Conservation (phyloP, 1,140 invertebrate genomes). For the Drosophila oshimai region DNA sequence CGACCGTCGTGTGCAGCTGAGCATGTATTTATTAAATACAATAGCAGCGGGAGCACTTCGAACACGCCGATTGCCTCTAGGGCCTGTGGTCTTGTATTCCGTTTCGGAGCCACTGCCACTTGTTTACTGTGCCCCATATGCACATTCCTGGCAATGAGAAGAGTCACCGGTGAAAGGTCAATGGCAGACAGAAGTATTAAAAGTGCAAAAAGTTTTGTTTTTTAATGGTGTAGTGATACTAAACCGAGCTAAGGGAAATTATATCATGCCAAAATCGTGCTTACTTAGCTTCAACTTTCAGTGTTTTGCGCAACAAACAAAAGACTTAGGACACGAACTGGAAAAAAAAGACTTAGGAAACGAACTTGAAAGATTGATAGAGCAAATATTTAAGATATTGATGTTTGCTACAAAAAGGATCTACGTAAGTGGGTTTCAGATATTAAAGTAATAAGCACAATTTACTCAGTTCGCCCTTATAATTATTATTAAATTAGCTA, state of each 20-base stretch:
- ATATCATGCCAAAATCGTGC: neutral
- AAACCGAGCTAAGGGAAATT: neutral
- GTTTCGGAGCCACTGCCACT: constrained; percentile 4
- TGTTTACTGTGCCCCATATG: constrained; percentile 11
- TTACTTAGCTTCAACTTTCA: neutral
- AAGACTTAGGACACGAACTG: constrained; percentile 61
- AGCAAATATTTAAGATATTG: too few species aligned
- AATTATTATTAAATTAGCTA: too few species aligned
- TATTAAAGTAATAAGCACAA: too few species aligned
- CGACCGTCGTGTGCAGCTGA: constrained; percentile 68
- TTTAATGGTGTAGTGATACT: neutral
- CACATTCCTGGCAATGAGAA: constrained; percentile 50
- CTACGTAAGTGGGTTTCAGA: too few species aligned
- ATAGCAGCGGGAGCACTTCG: constrained; percentile 40
- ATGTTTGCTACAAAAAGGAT: too few species aligned
- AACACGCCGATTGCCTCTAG: constrained; percentile 18
- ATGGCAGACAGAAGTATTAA: constrained; percentile 64
- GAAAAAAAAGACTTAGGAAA: neutral
- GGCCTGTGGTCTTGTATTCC: constrained; percentile 19
- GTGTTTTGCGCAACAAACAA: constrained; percentile 4
- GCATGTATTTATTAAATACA: constrained; percentile 51
- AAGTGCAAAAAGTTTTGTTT: constrained; percentile 25
- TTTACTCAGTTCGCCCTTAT: too few species aligned
- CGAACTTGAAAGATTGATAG: neutral
- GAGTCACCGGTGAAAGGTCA: constrained; percentile 61